phyloP scores from a whole-genome alignment of 1,140 invertebrate genomes.

The Papilio helenus region DNA sequence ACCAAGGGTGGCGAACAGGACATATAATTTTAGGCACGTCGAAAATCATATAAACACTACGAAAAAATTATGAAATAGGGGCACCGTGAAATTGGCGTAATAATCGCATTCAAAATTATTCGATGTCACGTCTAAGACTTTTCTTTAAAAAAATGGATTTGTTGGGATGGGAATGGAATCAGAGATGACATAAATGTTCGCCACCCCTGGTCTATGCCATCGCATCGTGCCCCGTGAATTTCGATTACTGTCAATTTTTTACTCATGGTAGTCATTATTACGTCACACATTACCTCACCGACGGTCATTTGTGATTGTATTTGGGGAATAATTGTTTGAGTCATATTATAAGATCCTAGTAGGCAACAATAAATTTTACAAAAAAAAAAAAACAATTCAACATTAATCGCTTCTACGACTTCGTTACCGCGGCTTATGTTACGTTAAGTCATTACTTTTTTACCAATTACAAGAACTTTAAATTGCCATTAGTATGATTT shows the following conservation, averaged over 20 bases:
- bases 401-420: neutral
- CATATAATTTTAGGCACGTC: too few relatives aligned
- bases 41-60: too few relatives aligned
- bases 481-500: neutral
- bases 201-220: too few relatives aligned
- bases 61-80: too few relatives aligned
- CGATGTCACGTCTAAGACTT: too few relatives aligned
- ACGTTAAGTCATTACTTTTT: neutral
- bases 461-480: neutral
- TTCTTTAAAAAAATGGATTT: too few relatives aligned
- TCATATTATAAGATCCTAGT: conserved; percentile 7
- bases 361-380: neutral
- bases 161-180: too few relatives aligned
- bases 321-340: conserved; percentile 23
- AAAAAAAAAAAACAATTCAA: neutral
- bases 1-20: too few relatives aligned
- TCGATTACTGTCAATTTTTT: neutral
- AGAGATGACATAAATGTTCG: too few relatives aligned
- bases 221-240: neutral
- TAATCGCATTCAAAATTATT: too few relatives aligned
- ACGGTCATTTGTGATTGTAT: neutral
- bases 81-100: too few relatives aligned
- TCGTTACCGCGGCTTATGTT: neutral
- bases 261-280: neutral
- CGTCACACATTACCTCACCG: conserved; percentile 15